Base-by-base conservation (phyloP, 1,140 invertebrate species). In the Vanessa tameamea region DNA sequence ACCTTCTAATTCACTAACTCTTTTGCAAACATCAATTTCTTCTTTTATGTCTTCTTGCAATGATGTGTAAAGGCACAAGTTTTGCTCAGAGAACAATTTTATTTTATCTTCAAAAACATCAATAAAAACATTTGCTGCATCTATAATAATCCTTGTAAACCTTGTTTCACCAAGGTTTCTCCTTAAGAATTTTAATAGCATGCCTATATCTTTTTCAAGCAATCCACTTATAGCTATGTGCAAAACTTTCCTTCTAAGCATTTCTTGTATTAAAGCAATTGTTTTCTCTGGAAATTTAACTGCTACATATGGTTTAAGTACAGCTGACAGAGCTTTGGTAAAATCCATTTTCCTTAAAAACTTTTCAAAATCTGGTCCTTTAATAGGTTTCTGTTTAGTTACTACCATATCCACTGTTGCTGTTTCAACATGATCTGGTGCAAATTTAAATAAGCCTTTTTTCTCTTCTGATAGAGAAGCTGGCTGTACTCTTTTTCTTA, bases 331-430 rank as follows among this genome's bases (percentile, higher is more conserved):
- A 8, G 97, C 97, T 94, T 96, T 96, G 1, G 95, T 95, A 88
- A 97, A 97, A 80, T 97, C 94, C 91, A 97, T 98, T 91, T 96
- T 96, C 75, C 96, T 95, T 3, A 99, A 88, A 82, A 94, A 95
- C 23, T 89, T 88, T 83, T 99, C 97, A 87, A 95, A 94, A 83
- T 94, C 94, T 2, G 93, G 77, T 75, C 94, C 92, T 74, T 92
- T 91, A n/a, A 93, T 83, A 75, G 87, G 84, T 20, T 85, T 81
- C 69, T 93, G 76, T 76, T 94, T 86, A 3, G 87, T 81, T 23
- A 96, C 86, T 31, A 95, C 85, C 31, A 90, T 80, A 83, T 96
- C 95, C n/a, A 94, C 82, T 63, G 86, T 89, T 68, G 87, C 80
- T 47, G 75, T 67, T 63, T 91, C 81, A 55, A 94, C 78, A 78